A percentile compares a stretch with the other conserved stretches of the same genome.
Evolutionary conservation across 2,113 vertebrate species (phyloP).

Genomic region (Saccopteryx bilineata): DNA sequence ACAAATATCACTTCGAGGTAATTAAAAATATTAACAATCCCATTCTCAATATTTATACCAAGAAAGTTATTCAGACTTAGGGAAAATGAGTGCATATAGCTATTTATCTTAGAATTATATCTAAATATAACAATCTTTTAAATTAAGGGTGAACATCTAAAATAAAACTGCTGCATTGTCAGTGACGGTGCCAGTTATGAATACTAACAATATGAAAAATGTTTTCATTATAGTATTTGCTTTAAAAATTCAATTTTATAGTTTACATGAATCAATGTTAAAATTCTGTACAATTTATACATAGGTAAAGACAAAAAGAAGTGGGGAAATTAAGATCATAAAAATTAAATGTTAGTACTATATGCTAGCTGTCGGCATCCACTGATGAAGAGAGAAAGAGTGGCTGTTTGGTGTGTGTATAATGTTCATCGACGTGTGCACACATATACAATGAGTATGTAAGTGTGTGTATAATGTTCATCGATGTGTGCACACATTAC

Average conservation of each 20-base stretch:
- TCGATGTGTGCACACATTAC: no score
- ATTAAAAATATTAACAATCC: neutral
- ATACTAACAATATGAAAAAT: neutral
- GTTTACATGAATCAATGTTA: neutral
- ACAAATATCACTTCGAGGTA: neutral
- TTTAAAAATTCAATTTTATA: conserved; percentile 17
- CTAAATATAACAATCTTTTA: neutral
- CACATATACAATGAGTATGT: neutral
- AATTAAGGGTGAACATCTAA: neutral
- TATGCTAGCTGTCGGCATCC: neutral
- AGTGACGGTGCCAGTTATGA: neutral
- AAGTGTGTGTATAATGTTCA: neutral
- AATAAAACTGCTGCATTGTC: neutral
- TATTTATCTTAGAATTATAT: neutral
- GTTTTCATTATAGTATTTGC: neutral
- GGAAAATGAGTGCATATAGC: neutral
- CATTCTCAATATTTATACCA: neutral
- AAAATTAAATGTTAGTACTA: neutral
- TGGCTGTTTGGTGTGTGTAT: neutral
- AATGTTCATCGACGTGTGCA: neutral
- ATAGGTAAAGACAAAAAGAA: neutral
- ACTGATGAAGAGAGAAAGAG: neutral
- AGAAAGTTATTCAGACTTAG: neutral
- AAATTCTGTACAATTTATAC: neutral
- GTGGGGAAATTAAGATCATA: neutral